Evolutionary conservation across 2,797 vertebrate genomes (phyloP).

Genomic region (Avahi laniger): DNA sequence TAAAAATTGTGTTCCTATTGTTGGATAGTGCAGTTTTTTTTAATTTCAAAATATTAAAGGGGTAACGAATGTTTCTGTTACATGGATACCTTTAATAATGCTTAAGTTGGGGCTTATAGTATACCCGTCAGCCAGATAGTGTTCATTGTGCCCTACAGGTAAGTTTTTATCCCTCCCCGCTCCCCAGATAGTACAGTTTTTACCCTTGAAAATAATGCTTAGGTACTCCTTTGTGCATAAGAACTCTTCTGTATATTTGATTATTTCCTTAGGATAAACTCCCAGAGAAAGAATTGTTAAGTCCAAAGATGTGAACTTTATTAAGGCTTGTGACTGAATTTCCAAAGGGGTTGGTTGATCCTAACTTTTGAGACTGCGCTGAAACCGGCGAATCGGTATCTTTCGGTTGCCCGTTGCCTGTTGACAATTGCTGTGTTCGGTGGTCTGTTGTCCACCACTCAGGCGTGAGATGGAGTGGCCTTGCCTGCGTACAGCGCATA

Average conservation of each 20-base stretch:
- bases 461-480: background rate
- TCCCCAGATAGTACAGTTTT: background rate
- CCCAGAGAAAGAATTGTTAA: background rate
- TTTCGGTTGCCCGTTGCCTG: background rate
- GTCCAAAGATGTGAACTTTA: background rate
- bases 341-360: background rate
- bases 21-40: background rate
- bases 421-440: background rate
- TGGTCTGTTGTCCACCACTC: background rate
- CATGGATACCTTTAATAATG: background rate
- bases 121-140: no score
- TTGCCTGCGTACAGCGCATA: background rate
- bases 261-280: conserved; percentile 3
- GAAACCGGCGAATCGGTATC: background rate
- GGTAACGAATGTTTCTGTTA: background rate
- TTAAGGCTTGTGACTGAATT: background rate
- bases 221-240: background rate
- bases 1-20: background rate
- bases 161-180: background rate
- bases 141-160: no score
- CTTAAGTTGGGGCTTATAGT: no score
- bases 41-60: background rate
- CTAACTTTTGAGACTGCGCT: background rate
- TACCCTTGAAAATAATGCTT: background rate
- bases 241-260: background rate